Base-by-base conservation (phyloP, 1,140 invertebrate genomes). In the Zaprionus ghesquierei region DNA sequence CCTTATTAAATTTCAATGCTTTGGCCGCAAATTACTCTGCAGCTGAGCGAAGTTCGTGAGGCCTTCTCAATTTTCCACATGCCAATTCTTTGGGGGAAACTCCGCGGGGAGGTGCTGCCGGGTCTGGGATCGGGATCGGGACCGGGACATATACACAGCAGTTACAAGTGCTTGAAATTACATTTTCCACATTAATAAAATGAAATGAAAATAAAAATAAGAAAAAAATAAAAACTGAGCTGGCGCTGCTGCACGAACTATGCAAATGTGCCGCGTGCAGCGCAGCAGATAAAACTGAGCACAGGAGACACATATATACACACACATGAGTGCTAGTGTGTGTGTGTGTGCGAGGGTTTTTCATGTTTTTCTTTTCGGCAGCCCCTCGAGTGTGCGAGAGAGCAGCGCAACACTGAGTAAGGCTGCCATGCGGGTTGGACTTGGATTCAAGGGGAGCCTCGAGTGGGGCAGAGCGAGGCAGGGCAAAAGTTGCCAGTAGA, bases 261-360 rank as follows among this genome's bases (percentile, higher is more conserved):
- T 86, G 82, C 82, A 87, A 86, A 86, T 86, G 79, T 55, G 71
- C 75, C 75, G 82, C 82, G 82, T 86, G 82, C 82, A 86, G 72
- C 35, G 64, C 53, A 72, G 63, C 79, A 86, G 82, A 86, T 86
- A 86, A 86, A 86, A 87, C 76, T 35, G 69, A 82, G 79, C 65
- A 20, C 15, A 79, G 51, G 66, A 69, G 64, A 69, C 75, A 73
- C 18, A 46, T 9, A 46, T 18, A 35, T 0, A 35, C 75, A 78
- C 77, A 73, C 75, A 79, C 77, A 71, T 77, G 72, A n/a, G n/a
- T n/a, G n/a, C n/a, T n/a, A 58, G 18, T 62, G 49, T 46, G 23
- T 46, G 56, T 38, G 38, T 53, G 15, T 51, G 5, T 23, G 49
- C 13, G 2, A 13, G 22, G 41, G 25, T 62, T 69, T 68, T 60